A percentile compares a stretch with the other conserved stretches of the same genome.
Evolutionary conservation across 1,140 invertebrate species (phyloP).

Genomic region (Camponotus vicinus): DNA sequence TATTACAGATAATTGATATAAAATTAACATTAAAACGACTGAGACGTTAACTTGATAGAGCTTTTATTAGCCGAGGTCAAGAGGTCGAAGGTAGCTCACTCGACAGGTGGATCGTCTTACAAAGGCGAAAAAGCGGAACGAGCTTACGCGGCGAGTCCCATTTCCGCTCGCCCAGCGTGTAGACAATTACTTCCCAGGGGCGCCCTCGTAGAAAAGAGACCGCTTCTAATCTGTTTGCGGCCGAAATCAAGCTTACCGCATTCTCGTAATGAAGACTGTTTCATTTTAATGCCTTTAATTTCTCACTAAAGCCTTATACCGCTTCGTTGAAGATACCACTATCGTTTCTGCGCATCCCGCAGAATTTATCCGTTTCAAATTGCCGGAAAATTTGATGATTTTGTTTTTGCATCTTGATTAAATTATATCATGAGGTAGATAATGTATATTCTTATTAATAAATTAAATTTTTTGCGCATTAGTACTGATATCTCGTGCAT

Average conservation of each 20-base stretch:
- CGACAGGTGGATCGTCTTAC: constrained; percentile 60
- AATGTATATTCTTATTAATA: background rate
- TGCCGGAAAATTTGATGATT: background rate
- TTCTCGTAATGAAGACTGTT: constrained; percentile 70
- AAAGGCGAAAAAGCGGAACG: constrained; percentile 66
- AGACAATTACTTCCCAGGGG: constrained; percentile 70
- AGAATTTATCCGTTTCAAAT: background rate
- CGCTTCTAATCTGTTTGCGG: constrained; percentile 76
- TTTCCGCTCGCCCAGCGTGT: constrained; percentile 63
- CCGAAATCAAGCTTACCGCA: constrained; percentile 65
- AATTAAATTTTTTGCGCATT: constrained; percentile 2
- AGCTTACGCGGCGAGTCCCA: constrained; percentile 70
- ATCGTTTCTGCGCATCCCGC: background rate
- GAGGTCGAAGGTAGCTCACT: constrained; percentile 64
- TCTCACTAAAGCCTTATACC: background rate
- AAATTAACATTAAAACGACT: constrained; percentile 35
- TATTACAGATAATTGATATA: background rate
- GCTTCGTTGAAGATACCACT: background rate
- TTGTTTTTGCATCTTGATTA: background rate
- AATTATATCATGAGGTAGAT: background rate
- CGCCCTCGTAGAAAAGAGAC: constrained; percentile 44
- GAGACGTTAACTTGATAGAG: constrained; percentile 7
- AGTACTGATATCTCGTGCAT: background rate
- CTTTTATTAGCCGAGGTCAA: constrained; percentile 65
- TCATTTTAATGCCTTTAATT: constrained; percentile 65